A percentile compares a stretch with the other conserved stretches of the same genome.
phyloP scores from a whole-genome alignment of 2,888 invertebrate species.

The Aethes cnicana region DNA sequence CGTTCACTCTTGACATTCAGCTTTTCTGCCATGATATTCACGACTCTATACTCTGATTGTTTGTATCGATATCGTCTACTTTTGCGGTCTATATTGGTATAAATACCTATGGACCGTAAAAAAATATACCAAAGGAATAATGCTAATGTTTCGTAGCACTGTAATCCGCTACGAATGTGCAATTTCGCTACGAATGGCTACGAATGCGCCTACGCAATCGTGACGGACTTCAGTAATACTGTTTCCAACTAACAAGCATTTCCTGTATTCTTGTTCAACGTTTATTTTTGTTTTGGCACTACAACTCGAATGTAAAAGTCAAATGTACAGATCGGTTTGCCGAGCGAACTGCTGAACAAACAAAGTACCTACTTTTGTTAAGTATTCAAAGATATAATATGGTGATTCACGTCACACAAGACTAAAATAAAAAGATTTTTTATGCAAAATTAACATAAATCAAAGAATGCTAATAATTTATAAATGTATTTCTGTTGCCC shows the following conservation, averaged over 20 bases:
- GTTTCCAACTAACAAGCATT: conserved; percentile 2
- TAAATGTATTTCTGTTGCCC: not conserved
- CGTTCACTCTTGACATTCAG: conserved; percentile 77
- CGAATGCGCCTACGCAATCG: conserved; percentile 4
- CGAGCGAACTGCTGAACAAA: conserved; percentile 10
- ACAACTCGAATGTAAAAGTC: conserved; percentile 2
- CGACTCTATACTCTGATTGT: conserved; percentile 22
- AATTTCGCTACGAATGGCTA: conserved; percentile 15
- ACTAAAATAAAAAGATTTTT: no score
- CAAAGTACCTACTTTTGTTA: no score
- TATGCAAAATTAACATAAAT: no score
- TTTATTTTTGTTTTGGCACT: conserved; percentile 27
- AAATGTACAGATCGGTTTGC: conserved; percentile 16
- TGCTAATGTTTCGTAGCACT: conserved; percentile 11
- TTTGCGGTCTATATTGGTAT: not conserved
- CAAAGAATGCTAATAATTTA: no score
- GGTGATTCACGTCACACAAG: no score
- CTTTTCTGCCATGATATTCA: conserved; percentile 52
- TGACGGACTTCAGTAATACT: conserved; percentile 6
- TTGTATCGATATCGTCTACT: conserved; percentile 3
- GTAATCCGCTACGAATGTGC: conserved; percentile 18
- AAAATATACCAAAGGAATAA: no score
- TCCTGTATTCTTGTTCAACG: conserved; percentile 7
- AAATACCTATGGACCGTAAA: conserved; percentile 1
- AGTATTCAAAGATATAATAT: no score